Evolutionary conservation across 2,888 invertebrate species (phyloP), one percentile per base, ranked within the genome.

Genomic region (Synanthedon vespiformis): DNA sequence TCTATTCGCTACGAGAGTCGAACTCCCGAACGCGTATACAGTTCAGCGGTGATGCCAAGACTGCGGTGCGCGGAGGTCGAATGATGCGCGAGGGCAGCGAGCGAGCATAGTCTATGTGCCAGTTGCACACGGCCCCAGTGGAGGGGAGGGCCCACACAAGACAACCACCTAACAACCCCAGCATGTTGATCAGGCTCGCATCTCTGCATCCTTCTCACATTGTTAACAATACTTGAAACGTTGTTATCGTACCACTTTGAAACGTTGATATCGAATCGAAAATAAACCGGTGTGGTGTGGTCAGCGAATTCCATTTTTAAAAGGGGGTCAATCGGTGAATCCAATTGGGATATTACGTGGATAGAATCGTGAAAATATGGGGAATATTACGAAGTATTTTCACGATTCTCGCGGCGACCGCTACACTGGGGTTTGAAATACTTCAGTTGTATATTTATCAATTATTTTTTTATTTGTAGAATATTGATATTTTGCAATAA

Each of bases 41-140:
- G 83, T 83, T 64, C 79, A 76, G 80, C 83, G 73, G 65, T 67
- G 77, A 62, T 85, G 84, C 87, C 85, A 60, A 80, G 80, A 86
- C 88, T 86, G 86, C 67, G 80, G 77, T 80, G 80, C 86, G 85
- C 84, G 82, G 82, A 77, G 82, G 82, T 87, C 87, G 87, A 88
- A 80, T 88, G 88, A 72, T 83, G 81, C 80, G 81, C 76, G 77
- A 80, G 81, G 80, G 80, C 83, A 79, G 61, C 63, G 71, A 58
- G 74, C 80, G 68, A 81, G 70, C 75, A 77, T 88, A 88, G 88
- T 88, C 86, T 87, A 85, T 88, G 69, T 68, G 75, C 74, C 69
- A 59, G 74, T 82, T 87, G 87, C 88, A 87, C 88, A 88, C 88
- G 88, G 88, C 88, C 83, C 88, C 74, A 81, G 81, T 80, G 78